Evolutionary conservation across 2,113 vertebrate genomes (phyloP), one percentile per base, ranked within the genome.

Genomic region (human): DNA sequence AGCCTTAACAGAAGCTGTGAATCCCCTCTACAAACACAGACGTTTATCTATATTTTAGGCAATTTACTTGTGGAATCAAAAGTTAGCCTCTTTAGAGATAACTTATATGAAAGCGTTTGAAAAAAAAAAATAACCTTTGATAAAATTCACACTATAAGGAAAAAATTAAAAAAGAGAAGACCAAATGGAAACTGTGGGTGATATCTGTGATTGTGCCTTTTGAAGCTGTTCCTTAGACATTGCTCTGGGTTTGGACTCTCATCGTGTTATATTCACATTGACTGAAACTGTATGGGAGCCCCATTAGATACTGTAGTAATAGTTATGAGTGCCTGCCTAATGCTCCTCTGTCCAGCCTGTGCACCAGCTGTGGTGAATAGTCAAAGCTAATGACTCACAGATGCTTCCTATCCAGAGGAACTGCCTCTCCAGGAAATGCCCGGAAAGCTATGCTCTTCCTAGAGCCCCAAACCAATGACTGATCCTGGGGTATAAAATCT

Each of bases 21-120:
- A 80, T 76, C 84, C 84, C 43, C 92, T 97, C 84, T 88, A 89
- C 20, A 59, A 96, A 86, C 89, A 72, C 3, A 89, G 81, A 95
- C 25, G 55, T 81, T 90, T 96, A 88, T 89, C 84, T 93, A 23
- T 97, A 95, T 89, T 86, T 93, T 95, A 96, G 94, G 94, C 96
- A 97, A 92, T 48, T 93, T 95, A 38, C 45, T 92, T 90, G 72
- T 92, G 55, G 64, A 97, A 96, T 80, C 35, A 48, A 89, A 97
- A 96, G 57, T 92, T 97, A 95, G 88, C 84, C 96, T 94, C 95
- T 95, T 97, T 50, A 73, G 57, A 38, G 57, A 96, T 78, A 92
- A 92, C 45, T 91, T 97, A 97, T 96, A 91, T 88, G 92, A 95
- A 96, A 97, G 50, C 55, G 40, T 92, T 97, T 5, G 84, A 76